Conservation (phyloP, 2,113 vertebrate species). For the Nanorana parkeri region DNA sequence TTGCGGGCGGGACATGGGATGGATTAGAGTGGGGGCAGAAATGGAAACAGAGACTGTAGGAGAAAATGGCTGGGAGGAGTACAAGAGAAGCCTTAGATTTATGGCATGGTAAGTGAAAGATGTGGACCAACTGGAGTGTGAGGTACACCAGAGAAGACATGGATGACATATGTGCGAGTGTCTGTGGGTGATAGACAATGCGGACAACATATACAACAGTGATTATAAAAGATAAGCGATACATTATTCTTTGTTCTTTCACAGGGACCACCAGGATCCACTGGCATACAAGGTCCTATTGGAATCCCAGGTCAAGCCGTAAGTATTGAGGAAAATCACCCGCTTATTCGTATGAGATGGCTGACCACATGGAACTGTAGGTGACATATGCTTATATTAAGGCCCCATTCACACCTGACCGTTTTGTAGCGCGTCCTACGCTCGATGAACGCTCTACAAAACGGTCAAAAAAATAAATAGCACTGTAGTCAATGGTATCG, state of each 20-base stretch:
- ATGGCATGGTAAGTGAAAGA: neutral
- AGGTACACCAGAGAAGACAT: neutral
- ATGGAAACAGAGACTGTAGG: neutral
- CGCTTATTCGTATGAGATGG: no score
- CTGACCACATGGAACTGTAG: no score
- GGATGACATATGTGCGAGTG: neutral
- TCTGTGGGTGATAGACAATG: neutral
- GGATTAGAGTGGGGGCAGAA: no score
- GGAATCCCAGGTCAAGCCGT: constrained; percentile 83
- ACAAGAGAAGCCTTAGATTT: neutral
- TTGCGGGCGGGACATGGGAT: no score
- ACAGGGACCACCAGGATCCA: constrained; percentile 86
- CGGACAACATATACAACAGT: no score
- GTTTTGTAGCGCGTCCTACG: no score
- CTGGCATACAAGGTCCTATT: constrained; percentile 81
- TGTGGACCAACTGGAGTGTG: neutral
- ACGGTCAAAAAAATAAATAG: no score
- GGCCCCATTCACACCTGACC: no score
- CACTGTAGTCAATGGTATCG: no score
- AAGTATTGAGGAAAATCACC: constrained; percentile 59
- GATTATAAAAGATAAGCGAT: no score
- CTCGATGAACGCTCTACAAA: no score
- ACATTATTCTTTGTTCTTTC: neutral
- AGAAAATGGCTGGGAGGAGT: neutral
- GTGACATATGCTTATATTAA: no score